Percentiles rank a stretch among this genome's conserved stretches.
These are phyloP conservation scores for Ethmia dodecea DNA, from an alignment of 2,888 invertebrate genomes.

Conservation along the genomic window DNA sequence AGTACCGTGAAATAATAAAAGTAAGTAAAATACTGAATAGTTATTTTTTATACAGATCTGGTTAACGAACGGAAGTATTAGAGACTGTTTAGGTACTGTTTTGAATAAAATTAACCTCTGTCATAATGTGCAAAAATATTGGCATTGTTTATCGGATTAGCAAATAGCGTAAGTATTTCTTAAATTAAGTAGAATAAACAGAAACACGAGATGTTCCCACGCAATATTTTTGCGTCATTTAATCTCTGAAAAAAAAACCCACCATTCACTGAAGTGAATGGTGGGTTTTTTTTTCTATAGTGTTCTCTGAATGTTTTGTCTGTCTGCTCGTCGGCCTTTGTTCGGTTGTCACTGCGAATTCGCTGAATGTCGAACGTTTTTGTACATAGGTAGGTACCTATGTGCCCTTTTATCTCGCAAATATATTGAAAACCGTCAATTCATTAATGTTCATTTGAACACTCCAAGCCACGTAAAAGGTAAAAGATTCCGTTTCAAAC, in stretches of 20 bases:
- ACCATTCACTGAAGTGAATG: constrained; percentile 43
- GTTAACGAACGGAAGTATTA: too few relatives aligned
- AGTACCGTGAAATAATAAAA: too few relatives aligned
- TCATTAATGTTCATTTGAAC: too few relatives aligned
- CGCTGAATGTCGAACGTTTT: constrained; percentile 30
- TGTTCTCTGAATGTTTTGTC: constrained; percentile 44
- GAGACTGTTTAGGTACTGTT: too few relatives aligned
- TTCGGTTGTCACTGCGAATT: constrained; percentile 37
- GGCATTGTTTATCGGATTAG: constrained; percentile 34
- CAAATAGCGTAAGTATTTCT: constrained; percentile 43
- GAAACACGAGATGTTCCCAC: constrained; percentile 54
- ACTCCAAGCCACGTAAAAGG: too few relatives aligned
- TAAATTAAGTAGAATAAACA: constrained; percentile 32
- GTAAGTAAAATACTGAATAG: too few relatives aligned
- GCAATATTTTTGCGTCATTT: constrained; percentile 39
- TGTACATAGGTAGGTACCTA: constrained; percentile 40
- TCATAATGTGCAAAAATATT: constrained; percentile 30
- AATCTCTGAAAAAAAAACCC: too few relatives aligned
- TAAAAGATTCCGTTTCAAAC: too few relatives aligned
- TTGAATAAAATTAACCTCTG: neutral
- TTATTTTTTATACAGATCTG: too few relatives aligned
- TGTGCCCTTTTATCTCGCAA: constrained; percentile 54
- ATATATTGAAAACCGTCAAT: constrained; percentile 48
- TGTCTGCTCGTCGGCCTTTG: constrained; percentile 42
- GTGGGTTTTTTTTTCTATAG: constrained; percentile 29